Percentiles rank a stretch among this genome's conserved stretches.
These are phyloP conservation scores for Ameiurus melas DNA, from an alignment of 2,113 vertebrate species.

Conservation along the genomic window DNA sequence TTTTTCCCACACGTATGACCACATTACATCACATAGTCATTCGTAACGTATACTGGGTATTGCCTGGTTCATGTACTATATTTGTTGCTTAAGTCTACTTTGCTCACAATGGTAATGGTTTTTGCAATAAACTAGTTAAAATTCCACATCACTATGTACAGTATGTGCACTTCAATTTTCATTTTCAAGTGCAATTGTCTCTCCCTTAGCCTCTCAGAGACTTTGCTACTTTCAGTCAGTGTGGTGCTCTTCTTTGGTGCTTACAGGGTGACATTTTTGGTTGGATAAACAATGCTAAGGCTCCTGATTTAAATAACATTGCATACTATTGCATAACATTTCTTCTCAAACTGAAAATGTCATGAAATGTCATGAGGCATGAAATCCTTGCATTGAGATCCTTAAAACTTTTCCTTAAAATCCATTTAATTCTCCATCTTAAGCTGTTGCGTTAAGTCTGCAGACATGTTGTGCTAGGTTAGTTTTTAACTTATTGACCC, in stretches of 20 bases:
- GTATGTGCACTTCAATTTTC: background rate
- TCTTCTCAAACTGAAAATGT: background rate
- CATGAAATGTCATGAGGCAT: background rate
- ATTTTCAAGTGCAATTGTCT: background rate
- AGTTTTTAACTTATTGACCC: background rate
- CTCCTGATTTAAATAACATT: background rate
- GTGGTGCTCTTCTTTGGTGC: background rate
- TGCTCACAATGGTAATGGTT: background rate
- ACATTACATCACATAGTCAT: background rate
- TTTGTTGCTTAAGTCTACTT: background rate
- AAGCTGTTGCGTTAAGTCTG: background rate
- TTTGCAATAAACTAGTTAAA: background rate
- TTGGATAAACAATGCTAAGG: slow-evolving; percentile 6
- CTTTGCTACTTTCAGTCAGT: background rate
- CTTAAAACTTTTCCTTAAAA: background rate
- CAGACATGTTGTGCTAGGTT: background rate
- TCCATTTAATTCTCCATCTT: background rate
- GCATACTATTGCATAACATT: slow-evolving; percentile 7
- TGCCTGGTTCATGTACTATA: background rate
- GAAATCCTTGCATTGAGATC: background rate
- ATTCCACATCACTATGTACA: background rate
- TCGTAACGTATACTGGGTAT: background rate
- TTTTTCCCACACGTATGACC: background rate
- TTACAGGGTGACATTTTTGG: slow-evolving; percentile 5
- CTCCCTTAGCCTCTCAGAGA: background rate